Evolutionary conservation across 2,797 vertebrate genomes (phyloP).

Genomic region (Lacerta viridis): DNA sequence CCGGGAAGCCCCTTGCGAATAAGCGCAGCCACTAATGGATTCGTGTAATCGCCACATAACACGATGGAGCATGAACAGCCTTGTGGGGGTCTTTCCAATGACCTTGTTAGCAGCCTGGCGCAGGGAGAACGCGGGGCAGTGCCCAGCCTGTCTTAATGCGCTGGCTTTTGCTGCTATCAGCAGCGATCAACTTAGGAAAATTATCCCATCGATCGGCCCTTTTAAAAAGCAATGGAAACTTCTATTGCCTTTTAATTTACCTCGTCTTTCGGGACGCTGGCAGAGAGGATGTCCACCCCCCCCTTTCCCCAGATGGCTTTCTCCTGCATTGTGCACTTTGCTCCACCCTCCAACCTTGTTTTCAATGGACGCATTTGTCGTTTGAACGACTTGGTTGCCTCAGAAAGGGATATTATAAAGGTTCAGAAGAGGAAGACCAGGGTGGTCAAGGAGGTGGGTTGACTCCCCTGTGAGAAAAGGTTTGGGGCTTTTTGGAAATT

Average conservation of each 20-base stretch:
- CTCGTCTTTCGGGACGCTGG: background rate
- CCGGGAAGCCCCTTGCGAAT: background rate
- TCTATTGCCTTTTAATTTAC: slow-evolving; percentile 15
- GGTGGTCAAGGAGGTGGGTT: no score
- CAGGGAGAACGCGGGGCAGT: background rate
- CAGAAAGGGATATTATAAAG: background rate
- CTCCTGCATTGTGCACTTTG: background rate
- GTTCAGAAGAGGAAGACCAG: no score
- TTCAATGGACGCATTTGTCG: background rate
- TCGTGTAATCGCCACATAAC: background rate
- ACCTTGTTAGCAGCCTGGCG: background rate
- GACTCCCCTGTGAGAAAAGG: no score
- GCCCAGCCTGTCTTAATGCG: background rate
- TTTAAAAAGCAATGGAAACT: background rate
- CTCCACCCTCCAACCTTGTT: no score
- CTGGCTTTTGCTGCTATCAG: background rate
- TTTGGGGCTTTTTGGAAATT: no score
- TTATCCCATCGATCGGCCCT: background rate
- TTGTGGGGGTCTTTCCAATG: background rate
- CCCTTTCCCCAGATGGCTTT: background rate
- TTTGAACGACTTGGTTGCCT: background rate
- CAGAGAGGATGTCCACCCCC: no score
- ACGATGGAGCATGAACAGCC: background rate
- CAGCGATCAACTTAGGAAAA: slow-evolving; percentile 17
- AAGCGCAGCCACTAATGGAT: background rate